A percentile compares a stretch with the other conserved stretches of the same genome.
Conservation (phyloP, 2,888 invertebrate genomes). For the Acanthosepion lycidas region DNA sequence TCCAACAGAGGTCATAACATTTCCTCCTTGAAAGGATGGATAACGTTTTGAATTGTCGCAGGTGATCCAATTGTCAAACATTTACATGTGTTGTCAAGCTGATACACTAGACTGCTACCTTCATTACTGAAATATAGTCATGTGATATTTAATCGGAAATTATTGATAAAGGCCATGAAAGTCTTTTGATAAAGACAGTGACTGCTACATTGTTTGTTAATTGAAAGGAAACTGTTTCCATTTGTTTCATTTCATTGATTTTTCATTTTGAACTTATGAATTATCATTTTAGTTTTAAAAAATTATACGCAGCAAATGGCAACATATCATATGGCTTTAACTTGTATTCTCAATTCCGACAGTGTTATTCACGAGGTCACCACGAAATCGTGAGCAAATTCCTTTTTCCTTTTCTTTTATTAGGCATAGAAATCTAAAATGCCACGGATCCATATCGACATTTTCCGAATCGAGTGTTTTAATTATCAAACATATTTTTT, state of each 20-base stretch:
- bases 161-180: not conserved
- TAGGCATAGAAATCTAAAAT: not conserved
- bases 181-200: not conserved
- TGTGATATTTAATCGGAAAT: not conserved
- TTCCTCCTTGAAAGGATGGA: too few relatives aligned
- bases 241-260: not conserved
- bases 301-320: not conserved
- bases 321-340: not conserved
- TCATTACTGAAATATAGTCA: too few relatives aligned
- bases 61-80: too few relatives aligned
- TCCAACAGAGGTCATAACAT: too few relatives aligned
- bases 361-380: not conserved
- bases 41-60: too few relatives aligned
- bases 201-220: not conserved
- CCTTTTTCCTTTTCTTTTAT: not conserved
- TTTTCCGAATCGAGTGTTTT: not conserved
- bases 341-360: not conserved
- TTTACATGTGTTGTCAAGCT: too few relatives aligned
- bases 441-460: not conserved
- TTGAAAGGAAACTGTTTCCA: not conserved
- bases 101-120: too few relatives aligned
- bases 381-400: not conserved
- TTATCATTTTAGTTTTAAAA: not conserved
- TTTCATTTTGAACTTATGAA: not conserved
- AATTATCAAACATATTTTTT: not conserved